phyloP scores from a whole-genome alignment of 2,113 vertebrate species.

The Drymodes brunneopygia region DNA sequence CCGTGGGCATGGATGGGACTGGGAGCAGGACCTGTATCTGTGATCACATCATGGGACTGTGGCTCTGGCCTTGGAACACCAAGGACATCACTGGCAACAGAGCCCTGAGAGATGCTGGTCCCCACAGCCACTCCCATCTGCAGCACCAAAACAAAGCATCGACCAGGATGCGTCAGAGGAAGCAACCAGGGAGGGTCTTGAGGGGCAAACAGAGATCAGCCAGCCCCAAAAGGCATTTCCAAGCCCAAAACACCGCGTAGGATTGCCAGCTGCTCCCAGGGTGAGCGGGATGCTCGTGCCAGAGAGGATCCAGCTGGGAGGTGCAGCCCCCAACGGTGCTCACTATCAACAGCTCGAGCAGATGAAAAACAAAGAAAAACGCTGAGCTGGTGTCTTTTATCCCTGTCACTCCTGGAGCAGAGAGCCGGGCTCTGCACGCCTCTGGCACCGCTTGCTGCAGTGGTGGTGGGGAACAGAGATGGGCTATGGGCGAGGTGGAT shows the following conservation, averaged over 20 bases:
- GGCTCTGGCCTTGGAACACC: background rate
- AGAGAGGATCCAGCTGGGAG: background rate
- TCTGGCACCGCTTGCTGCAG: background rate
- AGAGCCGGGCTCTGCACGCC: background rate
- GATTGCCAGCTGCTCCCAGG: background rate
- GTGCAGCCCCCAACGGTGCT: background rate
- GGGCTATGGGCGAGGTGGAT: rapidly evolving
- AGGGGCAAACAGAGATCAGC: background rate
- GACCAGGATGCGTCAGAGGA: background rate
- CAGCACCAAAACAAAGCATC: conserved; percentile 23
- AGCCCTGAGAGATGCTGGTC: background rate
- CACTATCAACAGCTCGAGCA: background rate
- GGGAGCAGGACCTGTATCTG: rapidly evolving
- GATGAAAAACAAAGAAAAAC: conserved; percentile 58
- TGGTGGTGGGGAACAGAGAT: rapidly evolving
- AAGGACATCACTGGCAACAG: background rate
- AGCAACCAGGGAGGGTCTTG: background rate
- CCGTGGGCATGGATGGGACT: rapidly evolving
- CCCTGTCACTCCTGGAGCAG: background rate
- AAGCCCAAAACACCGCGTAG: rapidly evolving
- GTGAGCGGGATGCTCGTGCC: rapidly evolving
- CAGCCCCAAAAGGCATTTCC: background rate
- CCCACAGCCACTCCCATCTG: conserved; percentile 29
- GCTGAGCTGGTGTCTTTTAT: conserved; percentile 56
- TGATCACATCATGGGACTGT: background rate